Evolutionary conservation across 2,888 invertebrate genomes (phyloP).

Genomic region (Dinocampus coccinellae): DNA sequence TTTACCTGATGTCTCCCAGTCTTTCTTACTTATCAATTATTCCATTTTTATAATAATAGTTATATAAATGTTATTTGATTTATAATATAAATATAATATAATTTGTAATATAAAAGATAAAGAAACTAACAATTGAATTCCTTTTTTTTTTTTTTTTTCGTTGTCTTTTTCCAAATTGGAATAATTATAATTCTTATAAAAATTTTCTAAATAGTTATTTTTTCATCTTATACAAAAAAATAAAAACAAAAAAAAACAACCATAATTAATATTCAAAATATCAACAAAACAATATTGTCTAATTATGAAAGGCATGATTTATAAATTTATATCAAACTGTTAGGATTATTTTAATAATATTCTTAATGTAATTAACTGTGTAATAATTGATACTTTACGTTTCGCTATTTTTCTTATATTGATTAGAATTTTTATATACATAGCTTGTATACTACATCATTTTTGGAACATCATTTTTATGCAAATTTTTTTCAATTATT

Average conservation of each 20-base stretch:
- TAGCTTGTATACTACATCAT: neutral
- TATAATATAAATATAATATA: neutral
- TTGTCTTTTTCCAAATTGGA: neutral
- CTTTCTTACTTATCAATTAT: constrained; percentile 1
- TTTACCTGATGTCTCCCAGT: constrained; percentile 22
- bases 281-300: constrained; percentile 21
- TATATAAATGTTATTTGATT: neutral
- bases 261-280: constrained; percentile 9
- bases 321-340: constrained; percentile 4
- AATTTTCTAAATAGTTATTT: constrained; percentile 11
- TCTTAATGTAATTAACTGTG: neutral
- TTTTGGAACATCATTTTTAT: neutral
- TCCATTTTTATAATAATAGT: neutral
- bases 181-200: constrained; percentile 8
- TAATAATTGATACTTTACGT: neutral
- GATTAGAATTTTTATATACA: neutral
- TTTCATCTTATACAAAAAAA: too few species aligned
- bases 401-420: neutral
- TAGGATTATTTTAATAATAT: neutral
- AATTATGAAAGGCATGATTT: constrained; percentile 8
- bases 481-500: neutral
- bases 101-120: neutral
- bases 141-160: neutral
- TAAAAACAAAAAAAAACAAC: neutral
- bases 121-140: neutral